phyloP scores from a whole-genome alignment of 64 coral and sea anemone species.

The Montipora cactus region DNA sequence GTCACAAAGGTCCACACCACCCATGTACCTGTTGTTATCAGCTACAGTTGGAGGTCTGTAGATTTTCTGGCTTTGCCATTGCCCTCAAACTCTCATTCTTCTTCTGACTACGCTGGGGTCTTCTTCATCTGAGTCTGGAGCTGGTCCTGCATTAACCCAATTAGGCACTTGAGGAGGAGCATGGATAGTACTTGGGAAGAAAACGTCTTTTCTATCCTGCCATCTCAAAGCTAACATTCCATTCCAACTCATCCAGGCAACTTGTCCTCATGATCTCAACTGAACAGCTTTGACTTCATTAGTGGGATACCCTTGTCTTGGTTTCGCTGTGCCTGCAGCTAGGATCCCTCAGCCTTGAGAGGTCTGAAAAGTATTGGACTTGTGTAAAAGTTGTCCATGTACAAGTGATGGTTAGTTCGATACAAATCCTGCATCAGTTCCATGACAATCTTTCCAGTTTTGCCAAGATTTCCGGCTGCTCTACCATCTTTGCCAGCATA shows the following conservation, averaged over 20 bases:
- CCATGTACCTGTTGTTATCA: constrained; percentile 31
- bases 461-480: background rate
- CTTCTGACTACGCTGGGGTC: background rate
- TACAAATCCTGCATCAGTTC: constrained; percentile 45
- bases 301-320: background rate
- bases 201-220: constrained; percentile 61
- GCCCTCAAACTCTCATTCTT: background rate
- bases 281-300: constrained; percentile 9
- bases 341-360: background rate
- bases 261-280: background rate
- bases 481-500: constrained; percentile 19
- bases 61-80: background rate
- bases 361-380: background rate
- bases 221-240: constrained; percentile 35
- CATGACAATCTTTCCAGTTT: constrained; percentile 23
- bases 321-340: background rate
- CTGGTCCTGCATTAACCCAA: no score
- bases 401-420: constrained; percentile 47
- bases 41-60: no score
- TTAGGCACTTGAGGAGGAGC: constrained; percentile 42
- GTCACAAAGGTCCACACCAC: constrained; percentile 49
- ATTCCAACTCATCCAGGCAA: background rate
- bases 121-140: no score
- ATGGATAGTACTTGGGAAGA: constrained; percentile 59
- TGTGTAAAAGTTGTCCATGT: constrained; percentile 59